phyloP scores from a whole-genome alignment of 2,113 vertebrate species.

The Willisornis vidua region DNA sequence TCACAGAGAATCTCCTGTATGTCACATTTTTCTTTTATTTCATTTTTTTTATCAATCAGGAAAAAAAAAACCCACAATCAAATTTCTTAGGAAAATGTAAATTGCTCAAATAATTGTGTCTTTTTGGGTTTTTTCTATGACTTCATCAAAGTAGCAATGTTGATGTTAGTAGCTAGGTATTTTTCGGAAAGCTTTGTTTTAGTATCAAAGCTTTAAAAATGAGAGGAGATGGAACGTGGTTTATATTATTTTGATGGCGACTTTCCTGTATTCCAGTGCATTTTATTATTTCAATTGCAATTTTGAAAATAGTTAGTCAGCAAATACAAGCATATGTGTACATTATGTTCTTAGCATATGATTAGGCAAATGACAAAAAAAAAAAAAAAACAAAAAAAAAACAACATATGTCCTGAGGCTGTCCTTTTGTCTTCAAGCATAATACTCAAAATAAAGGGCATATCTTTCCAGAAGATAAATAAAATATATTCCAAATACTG shows the following conservation, averaged over 20 bases:
- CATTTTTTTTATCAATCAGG: not conserved
- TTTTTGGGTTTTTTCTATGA: not conserved
- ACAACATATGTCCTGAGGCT: not conserved
- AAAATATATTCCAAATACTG: not conserved
- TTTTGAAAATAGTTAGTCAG: not conserved
- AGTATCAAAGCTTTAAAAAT: not conserved
- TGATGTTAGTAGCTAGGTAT: not conserved
- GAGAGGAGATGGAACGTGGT: not conserved
- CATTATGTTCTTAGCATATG: not conserved
- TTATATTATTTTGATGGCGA: not conserved
- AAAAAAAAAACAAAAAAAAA: not conserved
- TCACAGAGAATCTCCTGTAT: not conserved
- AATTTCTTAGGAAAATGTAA: not conserved
- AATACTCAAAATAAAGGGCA: not conserved
- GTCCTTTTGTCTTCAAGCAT: not conserved
- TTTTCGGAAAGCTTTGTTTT: not conserved
- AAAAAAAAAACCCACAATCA: not conserved
- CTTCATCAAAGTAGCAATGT: not conserved
- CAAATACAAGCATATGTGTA: not conserved
- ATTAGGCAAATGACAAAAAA: not conserved
- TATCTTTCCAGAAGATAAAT: not conserved
- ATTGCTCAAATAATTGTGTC: not conserved
- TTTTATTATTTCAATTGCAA: not conserved
- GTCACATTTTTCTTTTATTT: not conserved
- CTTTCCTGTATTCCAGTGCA: not conserved